Percentiles rank a stretch among this genome's conserved stretches.
These are phyloP conservation scores for Pantherophis vulpinus DNA, from an alignment of 2,797 vertebrate genomes.

Conservation along the genomic window DNA sequence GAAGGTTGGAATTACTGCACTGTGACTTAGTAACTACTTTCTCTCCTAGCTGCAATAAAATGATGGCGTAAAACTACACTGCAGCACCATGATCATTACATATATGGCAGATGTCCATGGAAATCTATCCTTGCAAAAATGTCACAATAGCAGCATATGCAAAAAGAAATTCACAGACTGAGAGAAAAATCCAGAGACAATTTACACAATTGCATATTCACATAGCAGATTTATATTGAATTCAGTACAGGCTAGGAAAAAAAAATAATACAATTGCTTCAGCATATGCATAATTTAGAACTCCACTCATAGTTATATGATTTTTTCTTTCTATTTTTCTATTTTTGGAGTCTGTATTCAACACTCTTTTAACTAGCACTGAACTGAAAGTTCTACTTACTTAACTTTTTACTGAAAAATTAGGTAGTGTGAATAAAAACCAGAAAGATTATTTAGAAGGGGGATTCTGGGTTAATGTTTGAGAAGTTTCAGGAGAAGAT, in stretches of 20 bases:
- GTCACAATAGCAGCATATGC: conserved; percentile 22
- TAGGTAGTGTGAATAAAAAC: neutral
- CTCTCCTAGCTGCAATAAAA: conserved; percentile 33
- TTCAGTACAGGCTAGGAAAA: neutral
- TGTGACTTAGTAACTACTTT: conserved; percentile 51
- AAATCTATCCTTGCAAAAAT: conserved; percentile 1
- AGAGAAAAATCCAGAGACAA: neutral
- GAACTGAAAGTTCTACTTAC: neutral
- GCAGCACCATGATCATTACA: neutral
- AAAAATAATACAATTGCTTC: conserved; percentile 1
- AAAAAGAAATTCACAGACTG: conserved; percentile 16
- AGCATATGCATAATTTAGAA: neutral
- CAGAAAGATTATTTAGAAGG: neutral
- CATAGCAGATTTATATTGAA: conserved; percentile 2
- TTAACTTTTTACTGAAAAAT: neutral
- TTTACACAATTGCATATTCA: conserved; percentile 3
- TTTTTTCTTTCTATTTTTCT: neutral
- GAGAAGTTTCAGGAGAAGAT: neutral
- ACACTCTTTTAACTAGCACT: neutral
- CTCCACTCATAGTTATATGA: neutral
- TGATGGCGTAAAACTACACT: conserved; percentile 34
- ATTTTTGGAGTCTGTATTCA: neutral
- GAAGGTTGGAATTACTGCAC: conserved; percentile 37
- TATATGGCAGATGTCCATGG: conserved; percentile 23
- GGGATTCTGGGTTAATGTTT: neutral